These are phyloP conservation scores for Meteorus cinctellus DNA, from an alignment of 2,888 invertebrate species.

Conservation along the genomic window DNA sequence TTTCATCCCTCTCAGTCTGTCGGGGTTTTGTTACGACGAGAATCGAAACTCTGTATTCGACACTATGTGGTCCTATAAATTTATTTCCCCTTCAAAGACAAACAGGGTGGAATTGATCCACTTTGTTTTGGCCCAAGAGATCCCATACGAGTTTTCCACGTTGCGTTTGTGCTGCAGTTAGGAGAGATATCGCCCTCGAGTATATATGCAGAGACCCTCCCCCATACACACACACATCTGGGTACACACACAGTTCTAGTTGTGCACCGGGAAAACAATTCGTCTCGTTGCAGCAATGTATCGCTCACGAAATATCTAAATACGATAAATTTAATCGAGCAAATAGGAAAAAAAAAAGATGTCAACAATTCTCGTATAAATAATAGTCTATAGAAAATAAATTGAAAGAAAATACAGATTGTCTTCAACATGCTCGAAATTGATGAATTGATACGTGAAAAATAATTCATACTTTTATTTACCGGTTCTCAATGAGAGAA, in stretches of 20 bases:
- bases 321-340: constrained; percentile 25
- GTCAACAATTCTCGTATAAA: background rate
- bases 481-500: background rate
- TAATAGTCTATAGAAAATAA: background rate
- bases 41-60: constrained; percentile 24
- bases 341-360: background rate
- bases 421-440: too few relatives aligned
- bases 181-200: constrained; percentile 4
- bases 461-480: too few relatives aligned
- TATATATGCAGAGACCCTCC: too few relatives aligned
- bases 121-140: constrained; percentile 50
- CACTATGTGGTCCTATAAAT: constrained; percentile 53
- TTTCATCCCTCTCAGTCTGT: background rate
- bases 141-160: constrained; percentile 1
- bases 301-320: constrained; percentile 18
- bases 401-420: too few relatives aligned
- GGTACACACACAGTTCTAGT: background rate
- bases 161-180: constrained; percentile 10
- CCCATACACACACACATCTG: background rate
- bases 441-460: too few relatives aligned
- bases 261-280: background rate
- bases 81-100: constrained; percentile 57
- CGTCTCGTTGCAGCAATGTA: constrained; percentile 18
- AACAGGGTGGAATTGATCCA: constrained; percentile 61
- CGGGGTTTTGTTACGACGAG: background rate